A percentile compares a stretch with the other conserved stretches of the same genome.
phyloP scores from a whole-genome alignment of 2,113 vertebrate genomes.

The Girardinichthys multiradiatus region DNA sequence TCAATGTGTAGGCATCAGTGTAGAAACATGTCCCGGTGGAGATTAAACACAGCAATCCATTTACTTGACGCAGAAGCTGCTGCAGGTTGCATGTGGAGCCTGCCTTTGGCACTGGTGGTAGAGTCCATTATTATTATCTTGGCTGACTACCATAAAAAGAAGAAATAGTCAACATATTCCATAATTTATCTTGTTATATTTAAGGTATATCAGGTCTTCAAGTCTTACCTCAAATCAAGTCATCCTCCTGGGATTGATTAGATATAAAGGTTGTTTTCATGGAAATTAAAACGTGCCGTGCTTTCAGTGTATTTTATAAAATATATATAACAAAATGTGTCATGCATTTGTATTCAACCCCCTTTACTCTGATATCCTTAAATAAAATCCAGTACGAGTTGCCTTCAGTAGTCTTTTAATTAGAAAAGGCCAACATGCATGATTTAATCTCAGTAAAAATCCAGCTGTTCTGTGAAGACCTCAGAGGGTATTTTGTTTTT shows the following conservation, averaged over 20 bases:
- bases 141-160: constrained; percentile 29
- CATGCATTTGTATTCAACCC: too few species aligned
- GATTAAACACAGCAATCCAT: constrained; percentile 65
- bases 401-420: too few species aligned
- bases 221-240: too few species aligned
- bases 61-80: constrained; percentile 54
- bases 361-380: too few species aligned
- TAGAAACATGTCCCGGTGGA: constrained; percentile 61
- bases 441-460: too few species aligned
- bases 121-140: constrained; percentile 22
- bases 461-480: too few species aligned
- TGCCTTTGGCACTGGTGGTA: constrained; percentile 41
- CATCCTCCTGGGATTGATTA: background rate
- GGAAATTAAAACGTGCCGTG: background rate
- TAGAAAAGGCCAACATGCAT: too few species aligned
- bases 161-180: constrained; percentile 10
- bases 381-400: too few species aligned
- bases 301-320: background rate
- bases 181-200: background rate
- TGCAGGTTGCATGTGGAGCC: constrained; percentile 28
- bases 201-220: background rate
- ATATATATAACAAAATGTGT: too few species aligned
- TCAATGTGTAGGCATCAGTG: constrained; percentile 65
- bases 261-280: background rate
- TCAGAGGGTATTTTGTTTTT: too few species aligned